Evolutionary conservation across 2,113 vertebrate genomes (phyloP), one percentile per base, ranked within the genome.

Genomic region (Leptodactylus fuscus): DNA sequence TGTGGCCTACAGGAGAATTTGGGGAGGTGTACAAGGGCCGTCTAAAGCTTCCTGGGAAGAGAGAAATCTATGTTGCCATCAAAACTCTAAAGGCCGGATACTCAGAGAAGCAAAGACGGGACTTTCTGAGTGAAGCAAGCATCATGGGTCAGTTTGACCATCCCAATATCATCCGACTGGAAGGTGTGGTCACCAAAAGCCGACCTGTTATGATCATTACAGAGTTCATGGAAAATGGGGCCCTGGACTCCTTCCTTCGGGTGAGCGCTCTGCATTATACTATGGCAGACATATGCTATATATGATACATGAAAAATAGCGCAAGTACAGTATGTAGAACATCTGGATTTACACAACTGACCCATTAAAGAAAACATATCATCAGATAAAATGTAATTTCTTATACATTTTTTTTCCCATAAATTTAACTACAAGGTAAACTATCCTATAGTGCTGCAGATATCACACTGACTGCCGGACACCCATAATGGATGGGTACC

Each of bases 121-220:
- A 99, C 90, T 99, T 99, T 89, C 94, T 99, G 91, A 96, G 98
- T 0, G 98, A 99, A 90, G 98, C 98, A 0, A 98, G 97, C 87
- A 99, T 99, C 91, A 99, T 99, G 98, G 98, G 97, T 2, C 98
- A 99, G 92, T 99, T 99, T 0, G 98, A 99, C 90, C 98, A 99
- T 87, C 98, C 98, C 36, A 99, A 99, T 88, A 98, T 99, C 83
- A 99, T 99, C 41, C 96, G 97, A 1, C 92, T 99, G 38, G 98
- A 99, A 86, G 98, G 98, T 0, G 98, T 99, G 15, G 98, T 99
- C 88, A 99, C 98, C 89, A 99, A 99, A 89, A 99, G 97, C 81
- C 95, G 98, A 0, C 98, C 98, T 0, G 98, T 99, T 88, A 99
- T 99, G 98, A 99, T 99, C 60, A 97, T 99, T 89, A 99, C 98